Conservation (phyloP, 2,113 vertebrate species). For the Lepidothrix coronata region DNA sequence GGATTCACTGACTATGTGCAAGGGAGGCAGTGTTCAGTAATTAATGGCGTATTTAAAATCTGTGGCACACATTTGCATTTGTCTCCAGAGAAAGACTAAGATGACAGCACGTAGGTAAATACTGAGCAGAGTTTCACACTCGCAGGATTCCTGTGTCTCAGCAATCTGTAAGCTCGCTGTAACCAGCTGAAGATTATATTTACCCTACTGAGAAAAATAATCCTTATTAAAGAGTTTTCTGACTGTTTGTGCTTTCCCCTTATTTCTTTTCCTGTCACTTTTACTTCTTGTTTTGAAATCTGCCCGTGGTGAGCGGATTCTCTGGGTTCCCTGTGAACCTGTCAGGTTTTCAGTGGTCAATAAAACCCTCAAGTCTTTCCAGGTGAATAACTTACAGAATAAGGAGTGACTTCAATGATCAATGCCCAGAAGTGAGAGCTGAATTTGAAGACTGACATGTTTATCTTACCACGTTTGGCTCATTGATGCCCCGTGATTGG, state of each 20-base stretch:
- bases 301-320: background rate
- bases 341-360: background rate
- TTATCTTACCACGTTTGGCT: background rate
- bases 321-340: background rate
- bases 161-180: background rate
- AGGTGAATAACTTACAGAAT: background rate
- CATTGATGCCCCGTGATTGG: background rate
- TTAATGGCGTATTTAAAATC: constrained; percentile 35
- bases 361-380: background rate
- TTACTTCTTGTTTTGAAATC: background rate
- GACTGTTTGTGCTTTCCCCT: background rate
- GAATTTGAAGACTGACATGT: background rate
- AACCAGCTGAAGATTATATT: background rate
- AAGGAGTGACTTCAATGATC: background rate
- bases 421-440: background rate
- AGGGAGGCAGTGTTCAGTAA: constrained; percentile 11
- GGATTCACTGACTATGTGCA: background rate
- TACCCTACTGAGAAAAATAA: background rate
- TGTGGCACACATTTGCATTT: background rate
- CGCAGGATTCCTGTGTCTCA: background rate
- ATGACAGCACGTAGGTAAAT: background rate
- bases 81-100: background rate
- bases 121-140: background rate
- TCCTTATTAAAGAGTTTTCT: background rate
- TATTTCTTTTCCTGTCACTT: background rate